phyloP scores from a whole-genome alignment of 1,140 invertebrate genomes.

The Caenorhabditis briggsae region DNA sequence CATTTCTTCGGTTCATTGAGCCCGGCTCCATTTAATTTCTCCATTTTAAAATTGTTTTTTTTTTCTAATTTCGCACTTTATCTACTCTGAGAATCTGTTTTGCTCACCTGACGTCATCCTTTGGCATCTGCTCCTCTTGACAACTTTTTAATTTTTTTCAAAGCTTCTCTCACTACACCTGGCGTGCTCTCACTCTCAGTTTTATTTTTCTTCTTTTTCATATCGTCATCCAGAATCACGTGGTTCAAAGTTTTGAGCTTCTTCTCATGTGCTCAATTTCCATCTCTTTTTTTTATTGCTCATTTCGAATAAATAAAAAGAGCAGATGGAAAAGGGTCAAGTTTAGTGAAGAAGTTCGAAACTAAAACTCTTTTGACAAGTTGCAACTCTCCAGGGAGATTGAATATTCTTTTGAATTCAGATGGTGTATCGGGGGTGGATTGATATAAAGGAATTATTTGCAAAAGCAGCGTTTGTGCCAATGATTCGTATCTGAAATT shows the following conservation, averaged over 20 bases:
- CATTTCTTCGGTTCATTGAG: not conserved
- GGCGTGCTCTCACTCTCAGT: constrained; percentile 3
- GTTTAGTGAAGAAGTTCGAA: not conserved
- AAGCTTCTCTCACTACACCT: not conserved
- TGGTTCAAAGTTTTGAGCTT: not conserved
- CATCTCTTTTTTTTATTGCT: not conserved
- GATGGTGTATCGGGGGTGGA: not conserved
- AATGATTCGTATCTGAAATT: not conserved
- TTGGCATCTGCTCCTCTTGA: not conserved
- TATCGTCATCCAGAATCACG: constrained; percentile 29
- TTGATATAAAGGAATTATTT: constrained; percentile 27
- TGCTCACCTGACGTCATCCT: not conserved
- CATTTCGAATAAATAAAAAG: constrained; percentile 4
- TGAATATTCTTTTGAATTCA: not conserved
- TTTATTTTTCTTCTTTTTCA: not conserved
- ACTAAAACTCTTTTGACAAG: not conserved
- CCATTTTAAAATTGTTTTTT: constrained; percentile 26
- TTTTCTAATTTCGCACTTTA: not conserved
- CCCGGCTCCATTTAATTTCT: not conserved
- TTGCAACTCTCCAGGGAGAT: not conserved
- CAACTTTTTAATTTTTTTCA: constrained; percentile 7
- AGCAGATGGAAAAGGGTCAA: constrained; percentile 2
- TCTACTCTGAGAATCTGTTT: not conserved
- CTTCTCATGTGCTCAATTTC: not conserved
- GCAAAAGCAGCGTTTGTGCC: not conserved